phyloP scores from a whole-genome alignment of 2,797 vertebrate species.

The Nyctibius grandis region DNA sequence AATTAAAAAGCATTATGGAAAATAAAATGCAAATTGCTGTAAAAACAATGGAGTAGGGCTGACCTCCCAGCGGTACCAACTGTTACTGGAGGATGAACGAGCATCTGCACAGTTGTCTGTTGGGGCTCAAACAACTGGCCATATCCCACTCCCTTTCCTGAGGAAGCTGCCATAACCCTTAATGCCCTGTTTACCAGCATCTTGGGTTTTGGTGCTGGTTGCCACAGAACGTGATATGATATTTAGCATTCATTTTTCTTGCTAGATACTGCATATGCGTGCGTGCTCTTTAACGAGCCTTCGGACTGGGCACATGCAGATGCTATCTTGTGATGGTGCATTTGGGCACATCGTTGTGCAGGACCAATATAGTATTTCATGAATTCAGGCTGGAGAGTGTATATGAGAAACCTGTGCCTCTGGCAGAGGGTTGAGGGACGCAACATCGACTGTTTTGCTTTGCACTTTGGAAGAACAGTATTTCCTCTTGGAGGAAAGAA shows the following conservation, averaged over 20 bases:
- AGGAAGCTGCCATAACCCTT: neutral
- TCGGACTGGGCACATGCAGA: neutral
- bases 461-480: neutral
- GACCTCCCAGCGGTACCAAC: conserved; percentile 41
- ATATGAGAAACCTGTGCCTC: neutral
- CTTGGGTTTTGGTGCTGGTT: neutral
- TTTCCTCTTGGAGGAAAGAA: neutral
- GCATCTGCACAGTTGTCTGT: neutral
- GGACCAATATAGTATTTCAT: neutral
- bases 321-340: neutral
- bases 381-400: neutral
- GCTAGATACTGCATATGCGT: neutral
- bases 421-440: neutral
- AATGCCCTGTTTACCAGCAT: neutral
- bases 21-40: conserved; percentile 70
- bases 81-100: conserved; percentile 12
- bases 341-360: neutral
- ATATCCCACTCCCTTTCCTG: neutral
- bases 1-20: conserved; percentile 65
- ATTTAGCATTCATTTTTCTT: neutral
- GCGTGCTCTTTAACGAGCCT: neutral
- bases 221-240: neutral
- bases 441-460: neutral
- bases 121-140: neutral
- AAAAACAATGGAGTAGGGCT: conserved; percentile 26